Evolutionary conservation across 2,888 invertebrate genomes (phyloP).

Genomic region (Euplagia quadripunctaria): DNA sequence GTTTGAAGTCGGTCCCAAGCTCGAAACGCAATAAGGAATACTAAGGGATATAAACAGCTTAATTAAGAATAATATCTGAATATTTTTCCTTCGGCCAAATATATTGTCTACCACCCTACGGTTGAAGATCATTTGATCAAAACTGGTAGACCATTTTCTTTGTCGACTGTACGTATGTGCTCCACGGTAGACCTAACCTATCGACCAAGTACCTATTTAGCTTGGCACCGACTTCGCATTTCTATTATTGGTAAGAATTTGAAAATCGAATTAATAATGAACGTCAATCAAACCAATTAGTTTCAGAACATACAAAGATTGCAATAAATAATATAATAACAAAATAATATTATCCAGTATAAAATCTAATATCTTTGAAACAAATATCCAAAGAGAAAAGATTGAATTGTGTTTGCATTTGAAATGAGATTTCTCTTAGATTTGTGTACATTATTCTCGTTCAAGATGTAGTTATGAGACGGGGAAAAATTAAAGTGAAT

Average conservation of each 20-base stretch:
- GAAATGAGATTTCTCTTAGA: slow-evolving; percentile 31
- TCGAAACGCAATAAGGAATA: too few species aligned
- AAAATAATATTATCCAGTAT: background rate
- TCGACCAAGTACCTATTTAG: too few species aligned
- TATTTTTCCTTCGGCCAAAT: too few species aligned
- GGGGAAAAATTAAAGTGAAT: slow-evolving; percentile 10
- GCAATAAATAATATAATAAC: background rate
- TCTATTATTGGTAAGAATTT: background rate
- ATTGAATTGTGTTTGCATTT: slow-evolving; percentile 30
- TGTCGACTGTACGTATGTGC: too few species aligned
- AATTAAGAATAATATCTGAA: too few species aligned
- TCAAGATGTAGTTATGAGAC: slow-evolving; percentile 13
- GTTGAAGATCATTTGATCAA: too few species aligned
- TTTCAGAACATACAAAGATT: background rate
- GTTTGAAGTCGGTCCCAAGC: too few species aligned
- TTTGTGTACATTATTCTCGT: slow-evolving; percentile 16
- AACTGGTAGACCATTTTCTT: too few species aligned
- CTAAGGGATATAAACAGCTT: too few species aligned
- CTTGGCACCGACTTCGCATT: background rate
- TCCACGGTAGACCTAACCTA: too few species aligned
- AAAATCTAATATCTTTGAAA: slow-evolving; percentile 18
- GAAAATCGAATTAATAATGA: background rate
- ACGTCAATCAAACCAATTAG: background rate
- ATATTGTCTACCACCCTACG: too few species aligned
- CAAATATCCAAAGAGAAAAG: slow-evolving; percentile 26